Base-by-base conservation (phyloP, 2,113 vertebrate genomes). In the Aspiorhynchus laticeps region DNA sequence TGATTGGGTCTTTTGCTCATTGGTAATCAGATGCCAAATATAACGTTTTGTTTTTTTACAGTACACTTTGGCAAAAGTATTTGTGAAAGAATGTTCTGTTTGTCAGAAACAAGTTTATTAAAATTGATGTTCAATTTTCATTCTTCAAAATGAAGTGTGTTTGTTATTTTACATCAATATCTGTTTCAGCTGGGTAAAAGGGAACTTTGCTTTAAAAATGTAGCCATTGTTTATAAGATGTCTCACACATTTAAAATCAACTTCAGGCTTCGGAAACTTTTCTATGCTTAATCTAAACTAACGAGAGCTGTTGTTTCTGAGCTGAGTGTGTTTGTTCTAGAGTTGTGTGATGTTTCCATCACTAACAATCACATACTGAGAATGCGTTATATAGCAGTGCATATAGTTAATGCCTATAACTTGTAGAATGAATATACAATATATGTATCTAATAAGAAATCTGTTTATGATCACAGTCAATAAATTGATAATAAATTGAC, bases 21-120 rank as follows among this genome's bases (percentile, higher is more conserved):
- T 17, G 24, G 3, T 80, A 56, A 28, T 26, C 26, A 7, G 17
- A 83, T 83, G 81, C 81, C 81, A 83, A 73, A 73, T 83, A 69
- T 51, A 6, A 71, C 0, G 0, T 26, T 4, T 31, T 74, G 24
- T 17, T 31, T 65, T 48, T 67, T 31, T 9, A 38, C 56, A 65
- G 21, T 17, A 43, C 24, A 38, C 26, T 80, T 24, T 26, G 24
- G 19, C 11, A 43, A 10, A 61, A 2, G 10, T 61, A n/a, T 80
- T 65, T 65, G n/a, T 43, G 12, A 8, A 28, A 76, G 4, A 77
- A 12, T 4, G 4, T 48, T 48, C 12, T 43, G 38, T 80, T 59
- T 80, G 76, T 78, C 4, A 53, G 46, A 31, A 78, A 31, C 76
- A 80, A 24, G 31, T 80, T 24, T 19, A 24, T 59, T 56, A 36